These are phyloP conservation scores for Penelope pileata DNA, from an alignment of 2,113 vertebrate genomes.

Conservation along the genomic window DNA sequence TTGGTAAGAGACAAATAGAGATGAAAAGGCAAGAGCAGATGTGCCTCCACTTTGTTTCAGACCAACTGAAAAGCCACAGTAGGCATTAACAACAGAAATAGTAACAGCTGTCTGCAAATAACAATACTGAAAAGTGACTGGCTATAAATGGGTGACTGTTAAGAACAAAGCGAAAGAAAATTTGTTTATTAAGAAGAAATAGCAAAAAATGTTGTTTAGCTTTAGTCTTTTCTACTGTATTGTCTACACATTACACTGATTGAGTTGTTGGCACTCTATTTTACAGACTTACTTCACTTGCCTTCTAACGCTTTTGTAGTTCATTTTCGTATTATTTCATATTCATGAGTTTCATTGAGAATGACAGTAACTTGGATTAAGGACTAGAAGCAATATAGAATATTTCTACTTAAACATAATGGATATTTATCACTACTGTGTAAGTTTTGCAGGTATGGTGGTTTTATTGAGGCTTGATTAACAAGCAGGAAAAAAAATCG, in stretches of 20 bases:
- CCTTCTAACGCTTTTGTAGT: not conserved
- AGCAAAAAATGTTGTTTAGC: not conserved
- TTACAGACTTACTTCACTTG: constrained; percentile 24
- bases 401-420: not conserved
- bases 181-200: not conserved
- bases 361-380: not conserved
- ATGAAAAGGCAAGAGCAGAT: not conserved
- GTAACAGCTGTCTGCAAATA: constrained; percentile 17
- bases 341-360: not conserved
- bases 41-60: not conserved
- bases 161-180: constrained; percentile 12
- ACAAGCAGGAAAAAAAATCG: not conserved
- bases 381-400: not conserved
- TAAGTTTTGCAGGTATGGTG: not conserved
- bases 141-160: not conserved
- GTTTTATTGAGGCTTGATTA: not conserved
- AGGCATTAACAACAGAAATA: constrained; percentile 31
- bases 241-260: not conserved
- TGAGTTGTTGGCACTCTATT: constrained; percentile 2
- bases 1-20: constrained; percentile 22
- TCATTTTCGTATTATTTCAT: constrained; percentile 8
- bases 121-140: not conserved
- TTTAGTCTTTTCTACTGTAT: not conserved
- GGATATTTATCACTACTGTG: not conserved
- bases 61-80: constrained; percentile 21